Base-by-base conservation (phyloP, 2,888 invertebrate species). In the Sesamia inferens region DNA sequence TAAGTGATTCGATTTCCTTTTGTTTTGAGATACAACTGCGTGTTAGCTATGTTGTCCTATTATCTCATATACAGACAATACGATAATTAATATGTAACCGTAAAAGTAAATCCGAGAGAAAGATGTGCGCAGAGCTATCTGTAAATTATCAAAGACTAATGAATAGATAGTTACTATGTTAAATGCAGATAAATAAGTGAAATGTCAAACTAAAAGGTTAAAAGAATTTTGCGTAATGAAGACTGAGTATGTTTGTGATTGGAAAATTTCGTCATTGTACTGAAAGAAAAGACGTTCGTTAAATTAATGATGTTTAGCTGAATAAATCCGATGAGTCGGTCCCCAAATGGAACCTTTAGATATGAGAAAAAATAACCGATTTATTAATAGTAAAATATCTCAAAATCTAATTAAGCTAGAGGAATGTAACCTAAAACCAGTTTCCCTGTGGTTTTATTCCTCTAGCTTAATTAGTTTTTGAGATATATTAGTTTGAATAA, bases 211-310 rank as follows among this genome's bases (percentile, higher is more conserved):
- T 54, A n/a, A 68, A 61, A 4, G 14, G 5, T 51, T 22, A 62
- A 69, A 22, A 54, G 10, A 57, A 80, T 61, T 65, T 51, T 71
- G 22, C 47, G 44, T 39, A 44, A 68, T 22, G 67, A 81, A 79
- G 79, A 79, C 81, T 79, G 79, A 80, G 39, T 70, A 75, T 22
- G 59, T 44, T 64, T 68, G 59, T 80, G 61, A 78, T 76, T 71
- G 31, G 68, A 42, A 39, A n/a, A 62, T 13, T 19, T 59, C 68
- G 77, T 76, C 51, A 54, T 39, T 76, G 51, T 78, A 51, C 62
- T 42, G 44, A 31, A 67, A 44, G 5, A 31, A 76, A 16, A 55
- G 70, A 75, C 61, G 54, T 75, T 78, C 61, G 54, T 75, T 78
- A 70, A 78, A 78, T 44, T 55, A 54, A 54, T 24, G 19, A 70